Evolutionary conservation across 2,797 vertebrate genomes (phyloP), one percentile per base, ranked within the genome.

Genomic region (Semotilus atromaculatus): DNA sequence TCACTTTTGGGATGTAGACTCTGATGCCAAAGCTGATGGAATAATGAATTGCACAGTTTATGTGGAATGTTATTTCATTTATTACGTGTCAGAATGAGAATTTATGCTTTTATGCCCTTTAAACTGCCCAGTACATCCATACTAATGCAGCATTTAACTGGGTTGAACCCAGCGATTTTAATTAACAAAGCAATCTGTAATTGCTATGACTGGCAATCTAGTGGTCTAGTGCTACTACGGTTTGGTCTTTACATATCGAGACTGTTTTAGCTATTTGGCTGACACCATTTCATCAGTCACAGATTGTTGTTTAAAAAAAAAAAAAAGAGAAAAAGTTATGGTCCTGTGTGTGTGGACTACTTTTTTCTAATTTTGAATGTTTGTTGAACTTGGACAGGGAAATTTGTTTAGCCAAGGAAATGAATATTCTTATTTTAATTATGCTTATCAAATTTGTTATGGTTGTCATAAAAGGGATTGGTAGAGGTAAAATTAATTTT

Each of bases 301-400:
- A 75, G 71, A 29, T 74, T 82, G 40, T 73, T 21, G 5, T 73
- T 34, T 53, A 3, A 0, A 29, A 2, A 13, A 48, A 19, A n/a
- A 18, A 16, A 34, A 26, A 53, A 55, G 23, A 16, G 11, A n/a
- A 14, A 26, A 53, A 48, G 34, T 82, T 60, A 53, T 80, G 36
- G 80, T 86, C 78, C 73, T 86, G 58, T 85, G 67, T 85, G 67
- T 83, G 34, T 74, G 80, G 83, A 66, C 79, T 70, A 53, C 29
- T 77, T 82, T 45, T 82, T 74, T 81, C 62, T 16, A 76, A 64
- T 81, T 76, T 62, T n/a, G 34, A 75, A 70, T 81, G 66, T 23
- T 68, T 84, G 80, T 86, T 87, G 60, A 70, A 70, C 71, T 87
- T 83, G 45, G 80, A 81, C 80, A 81, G 85, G 83, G 83, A 89